Base-by-base conservation (phyloP, 2,113 vertebrate species). In the Ia io region DNA sequence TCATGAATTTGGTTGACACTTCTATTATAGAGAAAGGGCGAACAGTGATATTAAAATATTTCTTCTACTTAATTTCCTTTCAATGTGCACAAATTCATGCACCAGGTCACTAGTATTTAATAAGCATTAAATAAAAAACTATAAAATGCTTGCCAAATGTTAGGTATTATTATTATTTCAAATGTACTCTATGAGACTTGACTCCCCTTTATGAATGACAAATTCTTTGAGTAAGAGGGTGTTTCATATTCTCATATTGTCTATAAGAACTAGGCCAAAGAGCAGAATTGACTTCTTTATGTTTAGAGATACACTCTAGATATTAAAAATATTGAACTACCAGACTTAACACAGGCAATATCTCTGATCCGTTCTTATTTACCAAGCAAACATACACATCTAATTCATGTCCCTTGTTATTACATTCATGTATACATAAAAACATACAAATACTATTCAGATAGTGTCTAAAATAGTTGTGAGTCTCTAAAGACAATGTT, bases 271-370 rank as follows among this genome's bases (percentile, higher is more conserved):
- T 63, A 78, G 44, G 13, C 44, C 30, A 61, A 49, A 63, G 47
- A 14, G 23, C 44, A 71, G 44, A 76, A 76, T 3, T 67, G n/a
- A 67, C 9, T 37, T 70, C 51, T 83, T 69, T 85, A 16, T 78
- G 82, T 82, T 84, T 77, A 84, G 7, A 92, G 11, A 53, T 28
- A 63, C 16, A 88, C 2, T 56, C 12, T 61, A 85, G 28, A 77
- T 51, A 37, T 78, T 95, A 87, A 91, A 77, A 63, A 82, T 82
- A 85, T 17, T 96, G 37, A 95, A 87, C 69, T 69, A 76, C 22
- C 56, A 83, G 22, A 51, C 5, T 18, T 77, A 88, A 69, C n/a
- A 59, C 1, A 59, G 37, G 71, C 32, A 40, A 69, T 3, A 61
- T 42, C 14, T 40, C 32, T 51, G 44, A 61, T 44, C 22, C 47